Evolutionary conservation across 2,797 vertebrate genomes (phyloP).

Genomic region (Sylvilagus floridanus): DNA sequence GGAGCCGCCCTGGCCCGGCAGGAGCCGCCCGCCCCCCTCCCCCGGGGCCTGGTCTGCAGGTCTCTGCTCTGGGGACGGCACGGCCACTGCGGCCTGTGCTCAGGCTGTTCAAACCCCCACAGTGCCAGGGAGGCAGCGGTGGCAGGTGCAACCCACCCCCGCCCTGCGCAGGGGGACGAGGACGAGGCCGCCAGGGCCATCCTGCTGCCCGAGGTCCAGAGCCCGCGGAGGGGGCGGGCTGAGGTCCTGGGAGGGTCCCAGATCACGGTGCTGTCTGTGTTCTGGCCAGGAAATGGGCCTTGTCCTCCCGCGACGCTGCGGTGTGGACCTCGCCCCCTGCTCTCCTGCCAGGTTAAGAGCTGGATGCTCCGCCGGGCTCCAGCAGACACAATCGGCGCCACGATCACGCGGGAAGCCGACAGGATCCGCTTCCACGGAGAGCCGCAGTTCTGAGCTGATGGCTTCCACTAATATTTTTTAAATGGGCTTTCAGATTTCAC

Average conservation of each 20-base stretch:
- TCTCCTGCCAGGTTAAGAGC: not conserved
- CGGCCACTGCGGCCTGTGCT: not conserved
- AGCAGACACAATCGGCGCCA: not conserved
- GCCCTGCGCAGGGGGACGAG: too few relatives aligned
- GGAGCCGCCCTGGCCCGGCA: rapidly evolving
- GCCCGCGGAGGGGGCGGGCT: too few relatives aligned
- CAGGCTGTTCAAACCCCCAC: not conserved
- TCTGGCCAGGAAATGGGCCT: not conserved
- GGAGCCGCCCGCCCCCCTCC: too few relatives aligned
- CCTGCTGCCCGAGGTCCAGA: too few relatives aligned
- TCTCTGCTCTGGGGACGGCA: too few relatives aligned
- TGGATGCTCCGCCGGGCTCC: not conserved
- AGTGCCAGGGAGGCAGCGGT: not conserved
- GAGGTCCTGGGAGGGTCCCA: too few relatives aligned
- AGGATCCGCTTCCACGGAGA: too few relatives aligned
- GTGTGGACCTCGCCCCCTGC: conserved; percentile 23
- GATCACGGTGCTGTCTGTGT: too few relatives aligned
- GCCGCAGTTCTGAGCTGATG: not conserved
- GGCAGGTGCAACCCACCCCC: not conserved
- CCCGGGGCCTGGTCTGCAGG: too few relatives aligned
- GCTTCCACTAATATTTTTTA: not conserved
- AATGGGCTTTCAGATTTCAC: conserved; percentile 51
- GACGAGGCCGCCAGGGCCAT: not conserved
- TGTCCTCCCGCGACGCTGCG: not conserved
- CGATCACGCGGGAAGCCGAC: rapidly evolving